phyloP scores from a whole-genome alignment of 2,113 vertebrate genomes.

The Penelope pileata region DNA sequence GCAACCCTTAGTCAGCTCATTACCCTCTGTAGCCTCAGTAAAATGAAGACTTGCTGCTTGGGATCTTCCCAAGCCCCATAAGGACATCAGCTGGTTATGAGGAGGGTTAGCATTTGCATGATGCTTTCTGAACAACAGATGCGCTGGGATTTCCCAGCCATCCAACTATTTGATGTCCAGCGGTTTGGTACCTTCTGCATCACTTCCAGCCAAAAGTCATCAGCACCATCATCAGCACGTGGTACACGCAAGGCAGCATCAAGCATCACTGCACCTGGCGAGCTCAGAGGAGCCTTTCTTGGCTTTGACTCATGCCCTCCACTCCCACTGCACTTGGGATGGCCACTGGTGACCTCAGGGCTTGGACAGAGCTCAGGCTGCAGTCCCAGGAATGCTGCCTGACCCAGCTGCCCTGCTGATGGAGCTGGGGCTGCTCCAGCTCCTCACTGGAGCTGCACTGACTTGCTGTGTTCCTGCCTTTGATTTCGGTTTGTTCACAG shows the following conservation, averaged over 20 bases:
- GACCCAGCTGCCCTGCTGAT: background rate
- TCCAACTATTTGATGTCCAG: background rate
- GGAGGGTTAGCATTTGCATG: background rate
- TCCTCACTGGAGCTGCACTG: background rate
- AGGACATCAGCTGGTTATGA: background rate
- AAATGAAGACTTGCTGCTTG: background rate
- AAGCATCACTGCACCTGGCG: background rate
- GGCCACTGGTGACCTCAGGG: background rate
- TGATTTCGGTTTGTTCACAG: background rate
- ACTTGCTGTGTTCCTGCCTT: background rate
- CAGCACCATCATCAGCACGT: background rate
- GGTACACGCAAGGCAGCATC: background rate
- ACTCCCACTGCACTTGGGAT: background rate
- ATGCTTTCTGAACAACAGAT: background rate
- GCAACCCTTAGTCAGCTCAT: background rate
- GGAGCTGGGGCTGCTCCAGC: background rate
- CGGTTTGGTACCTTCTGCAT: background rate
- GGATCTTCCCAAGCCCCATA: background rate
- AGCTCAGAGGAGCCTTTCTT: background rate
- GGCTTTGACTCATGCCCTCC: constrained; percentile 7
- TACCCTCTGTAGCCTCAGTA: background rate
- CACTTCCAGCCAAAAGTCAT: background rate
- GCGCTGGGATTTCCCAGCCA: background rate
- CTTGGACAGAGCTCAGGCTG: background rate
- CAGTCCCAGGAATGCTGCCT: background rate